Percentiles rank a stretch among this genome's conserved stretches.
These are phyloP conservation scores for Aphrophora alni DNA, from an alignment of 2,888 invertebrate genomes.

Conservation along the genomic window DNA sequence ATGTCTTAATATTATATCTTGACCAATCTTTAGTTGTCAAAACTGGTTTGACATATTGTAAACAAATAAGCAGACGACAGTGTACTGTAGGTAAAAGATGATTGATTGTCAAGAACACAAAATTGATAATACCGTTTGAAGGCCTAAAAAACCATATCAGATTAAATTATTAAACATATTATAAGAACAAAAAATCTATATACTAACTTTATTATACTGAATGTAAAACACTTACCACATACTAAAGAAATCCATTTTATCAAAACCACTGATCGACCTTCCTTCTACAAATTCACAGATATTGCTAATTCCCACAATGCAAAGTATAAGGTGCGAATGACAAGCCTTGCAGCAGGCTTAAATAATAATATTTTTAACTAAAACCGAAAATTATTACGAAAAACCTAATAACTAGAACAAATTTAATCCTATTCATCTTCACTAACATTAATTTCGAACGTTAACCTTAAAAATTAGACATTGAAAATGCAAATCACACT, in stretches of 20 bases:
- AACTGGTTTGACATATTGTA: constrained; percentile 19
- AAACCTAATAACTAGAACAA: background rate
- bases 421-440: background rate
- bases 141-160: background rate
- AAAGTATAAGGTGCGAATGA: constrained; percentile 20
- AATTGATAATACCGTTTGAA: background rate
- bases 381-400: background rate
- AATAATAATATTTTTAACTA: background rate
- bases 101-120: constrained; percentile 11
- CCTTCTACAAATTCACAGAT: constrained; percentile 28
- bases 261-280: constrained; percentile 32
- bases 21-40: background rate
- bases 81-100: constrained; percentile 15
- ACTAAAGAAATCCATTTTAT: constrained; percentile 33
- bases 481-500: background rate
- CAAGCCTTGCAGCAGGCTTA: background rate
- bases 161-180: background rate
- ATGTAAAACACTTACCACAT: constrained; percentile 26
- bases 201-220: background rate
- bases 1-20: too few relatives aligned
- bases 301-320: constrained; percentile 31
- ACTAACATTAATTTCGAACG: background rate
- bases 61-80: constrained; percentile 40
- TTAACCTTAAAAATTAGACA: background rate
- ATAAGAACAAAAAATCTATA: background rate